Base-by-base conservation (phyloP, 1,140 invertebrate genomes). In the Holotrichia oblita region DNA sequence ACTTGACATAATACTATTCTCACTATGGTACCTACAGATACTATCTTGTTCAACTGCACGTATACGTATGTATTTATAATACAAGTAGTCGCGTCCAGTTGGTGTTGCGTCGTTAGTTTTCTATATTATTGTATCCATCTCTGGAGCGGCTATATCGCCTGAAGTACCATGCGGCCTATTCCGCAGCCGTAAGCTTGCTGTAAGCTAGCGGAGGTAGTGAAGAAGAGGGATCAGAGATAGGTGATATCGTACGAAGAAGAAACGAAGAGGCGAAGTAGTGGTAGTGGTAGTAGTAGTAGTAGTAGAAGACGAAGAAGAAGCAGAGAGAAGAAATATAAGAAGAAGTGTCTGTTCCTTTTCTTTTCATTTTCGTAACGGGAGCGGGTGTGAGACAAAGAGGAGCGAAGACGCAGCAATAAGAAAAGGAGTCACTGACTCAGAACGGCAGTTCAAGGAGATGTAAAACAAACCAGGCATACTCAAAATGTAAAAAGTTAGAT, bases 381-480 rank as follows among this genome's bases (percentile, higher is more conserved):
- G 61, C 61, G 61, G 20, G 61, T 24, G 61, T 69, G 22, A 69
- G 61, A 69, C 61, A 34, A 69, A 20, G 61, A 69, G 61, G 61
- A 69, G 61, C 20, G 22, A 10, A 24, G 4, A 14, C 61, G 22
- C 22, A 27, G 27, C 22, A 69, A 69, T 24, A 69, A 69, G 61
- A 69, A 69, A 69, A 69, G 61, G 61, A 69, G 61, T 69, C 61
- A 69, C 61, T 69, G 61, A 69, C 61, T 69, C 61, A 34, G 61
- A 69, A 69, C 61, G 61, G 22, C 61, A 69, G 61, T 69, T 69
- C 61, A 69, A 69, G 61, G 61, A 69, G 61, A 69, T 69, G 22
- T 69, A 69, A 69, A 69, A 69, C 61, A 69, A 69, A 69, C 61
- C 61, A 69, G 24, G 61, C 61, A 27, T 14, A 34, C 27, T 69